Evolutionary conservation across 2,113 vertebrate genomes (phyloP).

Genomic region (Thamnophis sirtalis): DNA sequence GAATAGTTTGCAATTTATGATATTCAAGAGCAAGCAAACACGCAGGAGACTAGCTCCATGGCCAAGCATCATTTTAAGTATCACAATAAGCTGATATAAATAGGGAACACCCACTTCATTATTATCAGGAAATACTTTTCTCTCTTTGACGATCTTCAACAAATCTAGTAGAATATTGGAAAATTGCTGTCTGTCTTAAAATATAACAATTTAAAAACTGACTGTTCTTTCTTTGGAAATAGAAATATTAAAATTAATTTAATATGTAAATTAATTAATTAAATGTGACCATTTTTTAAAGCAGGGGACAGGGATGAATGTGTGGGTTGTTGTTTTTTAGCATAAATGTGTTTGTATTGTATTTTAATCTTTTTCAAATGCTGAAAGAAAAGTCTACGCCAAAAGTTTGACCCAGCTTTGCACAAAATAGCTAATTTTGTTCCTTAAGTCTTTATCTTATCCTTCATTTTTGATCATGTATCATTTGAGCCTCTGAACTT

Average conservation of each 20-base stretch:
- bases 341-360: not conserved
- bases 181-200: constrained; percentile 8
- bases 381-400: not conserved
- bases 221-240: not conserved
- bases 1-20: constrained; percentile 22
- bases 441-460: not conserved
- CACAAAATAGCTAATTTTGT: not conserved
- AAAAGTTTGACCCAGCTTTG: not conserved
- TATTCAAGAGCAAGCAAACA: constrained; percentile 20
- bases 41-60: constrained; percentile 15
- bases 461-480: not conserved
- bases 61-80: constrained; percentile 6
- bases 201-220: constrained; percentile 5
- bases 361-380: not conserved
- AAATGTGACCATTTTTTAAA: not conserved
- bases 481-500: not conserved
- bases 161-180: constrained; percentile 29
- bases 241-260: no score
- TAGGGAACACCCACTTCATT: constrained; percentile 3
- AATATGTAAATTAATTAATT: not conserved
- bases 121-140: constrained; percentile 7
- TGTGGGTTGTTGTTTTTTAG: not conserved
- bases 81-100: constrained; percentile 28
- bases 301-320: not conserved
- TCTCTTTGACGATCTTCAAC: constrained; percentile 27